Evolutionary conservation across 2,113 vertebrate genomes (phyloP), one percentile per base, ranked within the genome.

Genomic region (Gallinago paraguaiae): DNA sequence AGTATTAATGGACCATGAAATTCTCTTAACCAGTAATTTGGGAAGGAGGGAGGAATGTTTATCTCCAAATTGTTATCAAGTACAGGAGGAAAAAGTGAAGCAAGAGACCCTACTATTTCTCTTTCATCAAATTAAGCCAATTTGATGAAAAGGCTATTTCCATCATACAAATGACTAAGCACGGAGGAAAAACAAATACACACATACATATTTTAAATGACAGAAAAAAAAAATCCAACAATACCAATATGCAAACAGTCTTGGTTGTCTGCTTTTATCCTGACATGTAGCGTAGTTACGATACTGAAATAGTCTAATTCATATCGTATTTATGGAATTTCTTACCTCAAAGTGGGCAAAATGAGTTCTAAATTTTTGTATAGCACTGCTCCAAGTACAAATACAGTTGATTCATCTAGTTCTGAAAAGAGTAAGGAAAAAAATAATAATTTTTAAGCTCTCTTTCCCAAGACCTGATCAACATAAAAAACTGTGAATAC

Each of bases 341-440:
- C 99, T 99, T 99, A 99, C 99, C 99, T 99, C 97, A 99, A 98
- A 96, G 99, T 99, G 67, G 99, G 99, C 87, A 99, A 98, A 98
- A 99, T 99, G 70, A 99, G 98, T 95, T 99, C 99, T 92, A 99
- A 98, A 82, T 99, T 99, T 98, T 99, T 99, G 97, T 99, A 99
- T n/a, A 99, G 97, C 79, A 99, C 99, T 24, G 99, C 99, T 98
- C 99, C 99, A 96, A 99, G 98, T 95, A 99, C 99, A 98, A 99
- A 99, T 75, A 99, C 99, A 6, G 99, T 98, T 17, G 99, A 99
- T 96, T 99, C 99, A 92, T 99, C 99, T 96, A 99, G 96, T 96
- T 99, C 99, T 99, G 95, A 79, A 94, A 95, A 86, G 13, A 93
- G 35, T 30, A 74, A 61, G 56, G 54, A 92, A 57, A 88, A 88